A percentile compares a stretch with the other conserved stretches of the same genome.
phyloP scores from a whole-genome alignment of 2,888 invertebrate genomes.

The Agrypnus murinus region DNA sequence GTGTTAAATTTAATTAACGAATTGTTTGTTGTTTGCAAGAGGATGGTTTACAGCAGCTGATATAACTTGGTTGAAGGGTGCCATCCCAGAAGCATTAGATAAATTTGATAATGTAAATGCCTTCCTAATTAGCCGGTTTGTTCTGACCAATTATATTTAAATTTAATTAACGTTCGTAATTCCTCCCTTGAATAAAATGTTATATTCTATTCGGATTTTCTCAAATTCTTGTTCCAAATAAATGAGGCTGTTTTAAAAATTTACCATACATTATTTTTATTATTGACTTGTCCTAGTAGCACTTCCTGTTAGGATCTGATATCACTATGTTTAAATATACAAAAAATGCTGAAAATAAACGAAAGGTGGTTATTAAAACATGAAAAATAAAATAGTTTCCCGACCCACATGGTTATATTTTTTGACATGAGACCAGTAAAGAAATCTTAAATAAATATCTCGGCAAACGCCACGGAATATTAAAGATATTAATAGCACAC shows the following conservation, averaged over 20 bases:
- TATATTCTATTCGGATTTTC: too few species aligned
- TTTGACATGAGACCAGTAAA: slow-evolving; percentile 23
- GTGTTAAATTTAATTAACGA: slow-evolving; percentile 30
- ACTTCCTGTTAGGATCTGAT: too few species aligned
- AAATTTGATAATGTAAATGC: slow-evolving; percentile 34
- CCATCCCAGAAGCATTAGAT: neutral
- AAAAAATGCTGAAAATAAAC: neutral
- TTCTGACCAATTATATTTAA: slow-evolving; percentile 8
- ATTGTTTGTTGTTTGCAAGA: slow-evolving; percentile 21
- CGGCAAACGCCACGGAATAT: slow-evolving; percentile 28
- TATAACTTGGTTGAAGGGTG: slow-evolving; percentile 9
- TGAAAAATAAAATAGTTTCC: slow-evolving; percentile 21
- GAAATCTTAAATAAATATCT: slow-evolving; percentile 35
- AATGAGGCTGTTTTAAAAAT: too few species aligned
- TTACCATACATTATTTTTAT: too few species aligned
- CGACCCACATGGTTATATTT: slow-evolving; percentile 24
- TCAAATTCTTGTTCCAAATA: too few species aligned
- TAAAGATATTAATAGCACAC: slow-evolving; percentile 38
- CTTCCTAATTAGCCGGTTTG: slow-evolving; percentile 14
- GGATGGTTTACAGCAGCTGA: slow-evolving; percentile 18
- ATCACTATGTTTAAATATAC: too few species aligned
- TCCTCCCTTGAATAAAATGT: neutral
- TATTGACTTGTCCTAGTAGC: too few species aligned
- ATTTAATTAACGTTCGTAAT: neutral
- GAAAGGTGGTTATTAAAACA: neutral